These are phyloP conservation scores for Pogona vitticeps DNA, from an alignment of 2,113 vertebrate genomes.

Conservation along the genomic window DNA sequence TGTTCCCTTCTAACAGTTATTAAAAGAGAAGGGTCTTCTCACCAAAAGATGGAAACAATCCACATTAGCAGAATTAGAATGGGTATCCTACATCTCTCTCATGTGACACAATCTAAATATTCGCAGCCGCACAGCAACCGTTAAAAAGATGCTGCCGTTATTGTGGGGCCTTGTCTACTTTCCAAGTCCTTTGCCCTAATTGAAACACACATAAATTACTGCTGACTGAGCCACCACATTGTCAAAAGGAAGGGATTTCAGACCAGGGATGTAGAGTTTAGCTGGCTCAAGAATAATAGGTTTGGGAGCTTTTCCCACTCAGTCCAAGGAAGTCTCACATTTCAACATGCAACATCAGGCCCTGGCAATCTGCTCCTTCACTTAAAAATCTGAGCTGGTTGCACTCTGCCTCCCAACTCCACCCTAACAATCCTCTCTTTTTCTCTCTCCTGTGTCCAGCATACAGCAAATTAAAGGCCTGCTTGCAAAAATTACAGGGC, in stretches of 20 bases:
- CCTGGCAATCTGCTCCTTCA: neutral
- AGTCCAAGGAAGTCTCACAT: neutral
- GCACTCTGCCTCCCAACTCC: neutral
- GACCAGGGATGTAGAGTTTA: neutral
- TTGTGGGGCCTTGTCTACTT: neutral
- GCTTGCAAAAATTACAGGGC: slow-evolving; percentile 31
- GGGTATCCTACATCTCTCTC: too few species aligned
- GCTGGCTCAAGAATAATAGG: neutral
- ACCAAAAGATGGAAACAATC: neutral
- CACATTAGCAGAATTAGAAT: neutral
- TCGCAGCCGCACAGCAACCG: neutral
- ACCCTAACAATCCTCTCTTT: slow-evolving; percentile 9
- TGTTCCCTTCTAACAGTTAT: neutral
- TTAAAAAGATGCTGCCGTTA: neutral
- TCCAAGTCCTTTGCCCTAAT: neutral
- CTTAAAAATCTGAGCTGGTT: slow-evolving; percentile 24
- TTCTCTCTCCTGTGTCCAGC: slow-evolving; percentile 22
- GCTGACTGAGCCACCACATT: neutral
- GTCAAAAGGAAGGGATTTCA: neutral
- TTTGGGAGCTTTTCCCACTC: neutral
- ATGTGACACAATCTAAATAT: neutral
- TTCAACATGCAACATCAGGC: neutral
- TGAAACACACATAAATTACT: neutral
- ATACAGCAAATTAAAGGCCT: slow-evolving; percentile 29
- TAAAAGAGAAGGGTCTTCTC: neutral